Evolutionary conservation across 2,113 vertebrate genomes (phyloP), one percentile per base, ranked within the genome.

Genomic region (Tyrannus savana): DNA sequence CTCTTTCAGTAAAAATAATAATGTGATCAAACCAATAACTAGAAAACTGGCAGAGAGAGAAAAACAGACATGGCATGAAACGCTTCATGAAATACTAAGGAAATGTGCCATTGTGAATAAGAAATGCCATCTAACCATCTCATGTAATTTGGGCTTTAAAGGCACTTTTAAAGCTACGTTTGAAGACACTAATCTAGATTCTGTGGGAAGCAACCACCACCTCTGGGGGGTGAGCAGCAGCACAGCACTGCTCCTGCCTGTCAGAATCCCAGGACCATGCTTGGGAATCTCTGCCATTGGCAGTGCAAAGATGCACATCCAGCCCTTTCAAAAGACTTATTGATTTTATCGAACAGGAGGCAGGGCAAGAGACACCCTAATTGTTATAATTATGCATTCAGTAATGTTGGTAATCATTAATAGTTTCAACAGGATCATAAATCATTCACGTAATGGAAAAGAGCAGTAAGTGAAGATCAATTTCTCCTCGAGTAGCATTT

Each of bases 51-150:
- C 52, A 31, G 23, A 60, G 35, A 75, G 31, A 56, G 16, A 27
- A 52, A 28, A 75, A 3, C 15, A 84, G 47, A 7, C 56, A 24
- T 2, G 25, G 27, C 25, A 62, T 25, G 23, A 33, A 62, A 66
- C 31, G 22, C 10, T 84, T 62, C 52, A 15, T 56, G 56, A 44
- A 56, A 71, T 12, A 4, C 15, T 47, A 21, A 49, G 44, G 31
- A 49, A 69, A 27, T 3, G 37, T 30, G 25, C 1, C 1, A 0
- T 18, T n/a, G 13, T 1, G 4, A 39, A 11, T 1, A n/a, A 74
- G 44, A 87, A 87, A 31, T 3, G 37, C 3, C 60, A 27, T 22
- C 39, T 8, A 13, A 7, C 0, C 2, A 50, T 7, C 24, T 39
- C 72, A 5, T 7, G 27, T 22, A 7, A 30, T 28, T 3, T 19